These are phyloP conservation scores for Macaria liturata DNA, from an alignment of 2,888 invertebrate species.

Conservation along the genomic window DNA sequence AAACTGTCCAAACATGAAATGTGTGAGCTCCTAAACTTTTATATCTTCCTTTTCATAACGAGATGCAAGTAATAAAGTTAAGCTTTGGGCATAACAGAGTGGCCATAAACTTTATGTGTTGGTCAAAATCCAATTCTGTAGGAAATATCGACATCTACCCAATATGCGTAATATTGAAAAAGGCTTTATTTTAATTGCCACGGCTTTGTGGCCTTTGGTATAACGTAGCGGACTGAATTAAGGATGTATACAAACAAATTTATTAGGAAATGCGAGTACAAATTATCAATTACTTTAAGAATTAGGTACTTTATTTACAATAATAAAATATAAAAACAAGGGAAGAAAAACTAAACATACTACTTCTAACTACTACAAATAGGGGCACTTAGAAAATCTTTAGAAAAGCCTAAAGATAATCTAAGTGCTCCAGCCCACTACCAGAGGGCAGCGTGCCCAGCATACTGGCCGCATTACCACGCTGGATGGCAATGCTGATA, in stretches of 20 bases:
- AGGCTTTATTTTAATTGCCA: slow-evolving; percentile 17
- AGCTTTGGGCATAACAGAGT: slow-evolving; percentile 11
- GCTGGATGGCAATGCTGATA: too few species aligned
- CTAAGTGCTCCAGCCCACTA: too few species aligned
- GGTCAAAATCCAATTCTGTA: slow-evolving; percentile 28
- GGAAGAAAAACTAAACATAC: too few species aligned
- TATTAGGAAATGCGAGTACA: slow-evolving; percentile 2
- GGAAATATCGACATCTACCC: slow-evolving; percentile 17
- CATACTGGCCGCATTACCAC: too few species aligned
- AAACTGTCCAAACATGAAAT: too few species aligned
- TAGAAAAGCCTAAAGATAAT: too few species aligned
- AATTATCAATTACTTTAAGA: too few species aligned
- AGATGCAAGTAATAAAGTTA: slow-evolving; percentile 23
- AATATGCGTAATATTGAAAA: slow-evolving; percentile 21
- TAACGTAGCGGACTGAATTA: slow-evolving; percentile 7
- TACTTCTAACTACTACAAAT: too few species aligned
- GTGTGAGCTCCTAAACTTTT: slow-evolving; percentile 1
- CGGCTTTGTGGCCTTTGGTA: slow-evolving; percentile 14
- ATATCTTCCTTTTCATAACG: slow-evolving; percentile 11
- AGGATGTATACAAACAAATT: slow-evolving; percentile 3
- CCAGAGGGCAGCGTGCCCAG: too few species aligned
- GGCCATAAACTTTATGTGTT: slow-evolving; percentile 25
- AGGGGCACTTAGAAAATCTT: too few species aligned
- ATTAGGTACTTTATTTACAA: too few species aligned
- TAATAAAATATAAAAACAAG: too few species aligned